A percentile compares a stretch with the other conserved stretches of the same genome.
Evolutionary conservation across 2,113 vertebrate species (phyloP).

Genomic region (Penelope pileata): DNA sequence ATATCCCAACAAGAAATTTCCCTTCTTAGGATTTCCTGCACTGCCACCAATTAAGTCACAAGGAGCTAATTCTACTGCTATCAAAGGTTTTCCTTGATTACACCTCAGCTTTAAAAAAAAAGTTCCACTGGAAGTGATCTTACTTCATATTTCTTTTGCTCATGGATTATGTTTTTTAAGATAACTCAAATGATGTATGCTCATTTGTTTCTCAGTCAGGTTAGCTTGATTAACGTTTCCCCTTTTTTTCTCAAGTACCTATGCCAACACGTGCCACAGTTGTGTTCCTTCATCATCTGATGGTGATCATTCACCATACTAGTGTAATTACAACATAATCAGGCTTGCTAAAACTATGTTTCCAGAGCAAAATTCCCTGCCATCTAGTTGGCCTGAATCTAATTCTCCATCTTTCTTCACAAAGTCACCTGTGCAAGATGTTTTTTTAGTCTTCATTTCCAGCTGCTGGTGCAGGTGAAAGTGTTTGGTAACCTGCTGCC

Average conservation of each 20-base stretch:
- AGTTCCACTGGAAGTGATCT: not conserved
- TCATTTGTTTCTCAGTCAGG: not conserved
- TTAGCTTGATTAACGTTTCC: not conserved
- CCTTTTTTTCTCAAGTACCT: not conserved
- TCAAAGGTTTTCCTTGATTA: not conserved
- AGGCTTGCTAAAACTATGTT: not conserved
- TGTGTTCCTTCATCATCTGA: not conserved
- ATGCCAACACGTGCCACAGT: not conserved
- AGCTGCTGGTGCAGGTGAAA: not conserved
- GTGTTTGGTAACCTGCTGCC: not conserved
- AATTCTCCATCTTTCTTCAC: not conserved
- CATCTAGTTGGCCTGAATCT: fast-evolving
- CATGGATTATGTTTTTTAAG: not conserved
- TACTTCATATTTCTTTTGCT: not conserved
- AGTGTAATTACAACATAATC: not conserved
- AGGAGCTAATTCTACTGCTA: not conserved
- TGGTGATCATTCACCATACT: not conserved
- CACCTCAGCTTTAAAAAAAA: not conserved
- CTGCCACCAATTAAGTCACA: not conserved
- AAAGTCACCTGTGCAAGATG: too few relatives aligned
- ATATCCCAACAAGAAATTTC: not conserved
- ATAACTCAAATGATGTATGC: not conserved
- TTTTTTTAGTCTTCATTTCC: not conserved
- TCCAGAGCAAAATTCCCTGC: not conserved
- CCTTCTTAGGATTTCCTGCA: not conserved